phyloP scores from a whole-genome alignment of 2,113 vertebrate species.

The Pseudorectes ferrugineus region DNA sequence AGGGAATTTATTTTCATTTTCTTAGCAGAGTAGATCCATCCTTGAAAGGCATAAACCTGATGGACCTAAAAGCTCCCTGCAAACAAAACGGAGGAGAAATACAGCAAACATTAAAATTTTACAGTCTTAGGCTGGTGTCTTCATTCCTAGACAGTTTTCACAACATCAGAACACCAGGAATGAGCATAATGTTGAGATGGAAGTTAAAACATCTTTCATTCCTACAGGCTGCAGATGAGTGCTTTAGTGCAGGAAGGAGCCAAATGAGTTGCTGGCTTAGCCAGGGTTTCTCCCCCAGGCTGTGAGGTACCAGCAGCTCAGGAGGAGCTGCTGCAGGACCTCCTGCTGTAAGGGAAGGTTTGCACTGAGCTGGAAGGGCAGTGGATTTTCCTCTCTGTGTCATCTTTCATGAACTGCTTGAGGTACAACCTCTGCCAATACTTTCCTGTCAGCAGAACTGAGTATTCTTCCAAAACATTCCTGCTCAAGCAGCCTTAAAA shows the following conservation, averaged over 20 bases:
- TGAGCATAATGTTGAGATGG: not conserved
- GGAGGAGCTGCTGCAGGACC: not conserved
- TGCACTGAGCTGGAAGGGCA: no score
- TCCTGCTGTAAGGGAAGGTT: not conserved
- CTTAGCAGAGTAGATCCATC: not conserved
- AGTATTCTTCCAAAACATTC: not conserved
- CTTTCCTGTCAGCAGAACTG: not conserved
- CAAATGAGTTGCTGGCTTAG: not conserved
- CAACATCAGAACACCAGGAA: not conserved
- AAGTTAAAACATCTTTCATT: not conserved
- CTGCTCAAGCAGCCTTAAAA: not conserved
- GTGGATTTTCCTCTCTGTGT: not conserved
- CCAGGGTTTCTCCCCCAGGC: not conserved
- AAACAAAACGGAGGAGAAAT: not conserved
- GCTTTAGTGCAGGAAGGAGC: not conserved
- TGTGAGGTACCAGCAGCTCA: not conserved
- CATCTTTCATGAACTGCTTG: rapidly evolving
- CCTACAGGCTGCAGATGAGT: not conserved
- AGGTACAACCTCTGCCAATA: not conserved
- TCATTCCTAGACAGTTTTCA: not conserved
- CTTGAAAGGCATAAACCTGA: not conserved
- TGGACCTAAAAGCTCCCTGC: not conserved
- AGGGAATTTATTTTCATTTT: not conserved
- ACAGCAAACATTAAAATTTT: not conserved
- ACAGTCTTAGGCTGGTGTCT: not conserved